Conservation (phyloP, 2,797 vertebrate genomes). For the Acipenser oxyrinchus region DNA sequence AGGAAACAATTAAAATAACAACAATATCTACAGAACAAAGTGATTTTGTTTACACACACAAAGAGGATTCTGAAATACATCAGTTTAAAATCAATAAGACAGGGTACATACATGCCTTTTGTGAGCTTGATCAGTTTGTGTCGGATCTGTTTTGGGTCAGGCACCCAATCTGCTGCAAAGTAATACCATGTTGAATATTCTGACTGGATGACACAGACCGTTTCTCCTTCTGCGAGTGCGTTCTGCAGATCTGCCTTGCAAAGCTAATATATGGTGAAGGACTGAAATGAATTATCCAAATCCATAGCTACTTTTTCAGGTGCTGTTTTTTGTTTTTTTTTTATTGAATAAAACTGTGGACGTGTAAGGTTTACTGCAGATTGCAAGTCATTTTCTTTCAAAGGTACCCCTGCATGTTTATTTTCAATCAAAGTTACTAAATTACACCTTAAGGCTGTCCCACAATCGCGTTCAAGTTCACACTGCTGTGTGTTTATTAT, state of each 20-base stretch:
- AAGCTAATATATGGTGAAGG: neutral
- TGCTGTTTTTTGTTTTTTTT: neutral
- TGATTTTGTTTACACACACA: conserved; percentile 9
- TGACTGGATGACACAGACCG: neutral
- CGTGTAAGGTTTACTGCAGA: too few species aligned
- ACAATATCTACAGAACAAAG: conserved; percentile 3
- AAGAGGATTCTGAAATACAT: conserved; percentile 19
- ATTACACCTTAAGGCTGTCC: too few species aligned
- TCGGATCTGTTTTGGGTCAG: conserved; percentile 20
- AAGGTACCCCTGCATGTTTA: too few species aligned
- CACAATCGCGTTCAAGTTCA: too few species aligned
- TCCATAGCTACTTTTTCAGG: neutral
- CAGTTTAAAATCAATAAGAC: conserved; percentile 27
- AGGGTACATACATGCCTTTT: conserved; percentile 17
- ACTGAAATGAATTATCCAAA: neutral
- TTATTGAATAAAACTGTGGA: too few species aligned
- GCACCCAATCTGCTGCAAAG: neutral
- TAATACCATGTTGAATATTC: neutral
- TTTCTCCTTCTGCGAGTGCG: neutral
- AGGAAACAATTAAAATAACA: conserved; percentile 29
- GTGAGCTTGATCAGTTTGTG: conserved; percentile 19
- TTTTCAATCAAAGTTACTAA: too few species aligned
- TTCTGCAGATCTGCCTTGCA: neutral
- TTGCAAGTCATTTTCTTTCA: too few species aligned
- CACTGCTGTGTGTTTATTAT: too few species aligned